Conservation (phyloP, 2,888 invertebrate species). For the Machimus rusticus region DNA sequence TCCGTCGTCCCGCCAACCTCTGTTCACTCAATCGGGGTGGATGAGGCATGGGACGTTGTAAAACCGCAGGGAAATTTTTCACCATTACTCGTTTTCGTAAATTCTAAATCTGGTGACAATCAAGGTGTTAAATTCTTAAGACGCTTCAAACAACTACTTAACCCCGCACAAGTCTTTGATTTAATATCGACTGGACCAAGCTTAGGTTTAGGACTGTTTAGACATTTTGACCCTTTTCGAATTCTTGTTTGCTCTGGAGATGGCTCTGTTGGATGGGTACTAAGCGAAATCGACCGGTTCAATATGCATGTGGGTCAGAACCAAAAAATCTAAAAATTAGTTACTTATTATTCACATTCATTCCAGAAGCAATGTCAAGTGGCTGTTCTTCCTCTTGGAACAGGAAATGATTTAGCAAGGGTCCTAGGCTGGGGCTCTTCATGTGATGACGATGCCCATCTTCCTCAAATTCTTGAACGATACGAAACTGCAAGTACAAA, state of each 20-base stretch:
- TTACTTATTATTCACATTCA: background rate
- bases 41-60: conserved; percentile 91
- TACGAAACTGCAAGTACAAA: conserved; percentile 97
- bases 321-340: background rate
- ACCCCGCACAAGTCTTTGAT: conserved; percentile 98
- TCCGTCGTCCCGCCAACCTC: conserved; percentile 95
- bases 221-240: conserved; percentile 94
- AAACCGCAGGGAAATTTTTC: conserved; percentile 68
- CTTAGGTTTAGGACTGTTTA: conserved; percentile 83
- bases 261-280: conserved; percentile 97
- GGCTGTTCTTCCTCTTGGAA: conserved; percentile 93
- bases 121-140: conserved; percentile 96
- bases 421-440: conserved; percentile 97
- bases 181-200: conserved; percentile 89
- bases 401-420: conserved; percentile 94
- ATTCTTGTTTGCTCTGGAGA: conserved; percentile 97
- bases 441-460: conserved; percentile 93
- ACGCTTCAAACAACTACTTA: conserved; percentile 92
- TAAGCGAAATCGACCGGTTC: conserved; percentile 93
- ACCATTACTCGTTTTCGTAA: conserved; percentile 95
- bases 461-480: conserved; percentile 89
- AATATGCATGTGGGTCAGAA: conserved; percentile 87
- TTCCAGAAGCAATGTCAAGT: conserved; percentile 88
- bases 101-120: conserved; percentile 97
- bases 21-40: conserved; percentile 86